Conservation (phyloP, 2,797 vertebrate genomes). For the Rhadinocentrus ornatus region DNA sequence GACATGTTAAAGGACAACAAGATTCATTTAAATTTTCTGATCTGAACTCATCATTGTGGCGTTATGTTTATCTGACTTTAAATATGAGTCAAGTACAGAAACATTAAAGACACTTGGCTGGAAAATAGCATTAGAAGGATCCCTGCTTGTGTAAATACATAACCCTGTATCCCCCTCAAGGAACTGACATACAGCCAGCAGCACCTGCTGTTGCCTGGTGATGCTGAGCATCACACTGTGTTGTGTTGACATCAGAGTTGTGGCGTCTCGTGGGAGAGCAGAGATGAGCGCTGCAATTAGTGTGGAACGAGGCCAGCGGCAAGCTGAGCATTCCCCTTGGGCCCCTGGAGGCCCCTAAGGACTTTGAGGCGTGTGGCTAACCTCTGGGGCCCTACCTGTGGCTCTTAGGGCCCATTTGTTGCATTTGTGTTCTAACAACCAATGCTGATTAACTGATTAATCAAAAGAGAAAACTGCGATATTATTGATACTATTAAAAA, state of each 20-base stretch:
- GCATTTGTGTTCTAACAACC: slow-evolving; percentile 1
- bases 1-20: slow-evolving; percentile 46
- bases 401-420: slow-evolving; percentile 35
- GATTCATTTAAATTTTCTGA: slow-evolving; percentile 39
- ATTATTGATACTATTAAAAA: background rate
- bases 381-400: slow-evolving; percentile 71
- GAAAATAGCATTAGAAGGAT: slow-evolving; percentile 28
- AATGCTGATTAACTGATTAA: background rate
- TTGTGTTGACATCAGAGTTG: slow-evolving; percentile 61
- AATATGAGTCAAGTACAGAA: background rate
- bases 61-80: background rate
- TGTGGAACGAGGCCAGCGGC: slow-evolving; percentile 56
- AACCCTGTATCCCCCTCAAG: slow-evolving; percentile 13
- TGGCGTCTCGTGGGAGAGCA: slow-evolving; percentile 58
- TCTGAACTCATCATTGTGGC: slow-evolving; percentile 5
- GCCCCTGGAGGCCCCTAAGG: slow-evolving; percentile 49
- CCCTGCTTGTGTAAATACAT: slow-evolving; percentile 33
- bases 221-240: slow-evolving; percentile 59
- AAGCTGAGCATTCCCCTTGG: slow-evolving; percentile 45
- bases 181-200: slow-evolving; percentile 56
- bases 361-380: slow-evolving; percentile 67
- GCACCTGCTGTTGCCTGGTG: slow-evolving; percentile 71
- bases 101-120: slow-evolving; percentile 16
- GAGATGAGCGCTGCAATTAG: slow-evolving; percentile 77
- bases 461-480: background rate